These are phyloP conservation scores for Caerostris extrusa DNA, from an alignment of 1,140 invertebrate species.

Conservation along the genomic window DNA sequence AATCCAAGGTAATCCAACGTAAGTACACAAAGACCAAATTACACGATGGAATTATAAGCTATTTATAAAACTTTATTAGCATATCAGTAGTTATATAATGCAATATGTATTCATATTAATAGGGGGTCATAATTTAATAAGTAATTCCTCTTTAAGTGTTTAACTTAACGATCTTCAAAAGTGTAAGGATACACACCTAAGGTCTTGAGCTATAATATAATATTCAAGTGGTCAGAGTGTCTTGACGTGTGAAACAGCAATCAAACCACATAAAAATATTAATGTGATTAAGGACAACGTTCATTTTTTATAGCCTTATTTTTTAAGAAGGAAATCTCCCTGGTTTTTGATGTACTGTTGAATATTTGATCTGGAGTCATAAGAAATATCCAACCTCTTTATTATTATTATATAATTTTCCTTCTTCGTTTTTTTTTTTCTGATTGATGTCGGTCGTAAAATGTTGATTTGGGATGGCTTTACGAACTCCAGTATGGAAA, in stretches of 20 bases:
- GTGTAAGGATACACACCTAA: no score
- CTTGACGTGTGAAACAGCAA: constrained; percentile 56
- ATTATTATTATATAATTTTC: background rate
- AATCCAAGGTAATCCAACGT: no score
- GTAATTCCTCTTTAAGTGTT: no score
- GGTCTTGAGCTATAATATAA: no score
- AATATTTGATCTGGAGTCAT: constrained; percentile 60
- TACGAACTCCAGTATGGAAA: background rate
- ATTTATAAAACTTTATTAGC: no score
- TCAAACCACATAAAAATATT: constrained; percentile 60
- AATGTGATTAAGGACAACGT: constrained; percentile 48
- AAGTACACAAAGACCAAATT: no score
- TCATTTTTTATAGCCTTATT: constrained; percentile 27
- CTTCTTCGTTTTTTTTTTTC: background rate
- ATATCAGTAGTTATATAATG: no score
- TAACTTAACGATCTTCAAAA: no score
- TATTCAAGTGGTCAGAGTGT: background rate
- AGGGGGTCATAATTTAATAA: no score
- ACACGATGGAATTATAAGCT: no score
- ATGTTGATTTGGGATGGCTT: constrained; percentile 35
- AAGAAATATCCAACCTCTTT: constrained; percentile 27
- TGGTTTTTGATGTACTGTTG: constrained; percentile 34
- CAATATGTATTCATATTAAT: no score
- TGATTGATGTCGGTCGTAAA: constrained; percentile 40
- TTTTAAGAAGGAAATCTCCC: constrained; percentile 19